phyloP scores from a whole-genome alignment of 2,888 invertebrate species.

The Nephrotoma guestfalica region DNA sequence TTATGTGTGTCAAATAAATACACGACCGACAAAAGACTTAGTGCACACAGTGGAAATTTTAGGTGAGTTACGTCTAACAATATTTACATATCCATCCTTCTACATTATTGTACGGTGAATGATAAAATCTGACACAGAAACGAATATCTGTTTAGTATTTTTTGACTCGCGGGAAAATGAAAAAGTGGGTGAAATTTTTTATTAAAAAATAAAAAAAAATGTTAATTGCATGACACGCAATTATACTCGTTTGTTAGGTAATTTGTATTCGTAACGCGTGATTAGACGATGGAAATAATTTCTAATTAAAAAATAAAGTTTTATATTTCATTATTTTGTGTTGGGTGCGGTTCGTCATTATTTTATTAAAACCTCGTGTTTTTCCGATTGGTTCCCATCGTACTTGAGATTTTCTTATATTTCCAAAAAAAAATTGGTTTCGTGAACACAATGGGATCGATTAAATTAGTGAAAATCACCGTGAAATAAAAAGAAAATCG shows the following conservation, averaged over 20 bases:
- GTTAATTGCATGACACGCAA: neutral
- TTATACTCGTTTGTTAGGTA: neutral
- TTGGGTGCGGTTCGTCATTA: neutral
- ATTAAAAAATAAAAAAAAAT: neutral
- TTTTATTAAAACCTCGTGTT: too few relatives aligned
- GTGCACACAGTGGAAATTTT: constrained; percentile 57
- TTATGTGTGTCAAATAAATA: constrained; percentile 60
- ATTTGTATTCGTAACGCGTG: neutral
- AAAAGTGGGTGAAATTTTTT: neutral
- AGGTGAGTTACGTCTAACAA: constrained; percentile 22
- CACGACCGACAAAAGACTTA: constrained; percentile 50
- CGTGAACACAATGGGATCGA: neutral
- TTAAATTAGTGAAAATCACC: neutral
- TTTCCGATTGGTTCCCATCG: too few relatives aligned
- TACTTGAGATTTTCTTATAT: neutral
- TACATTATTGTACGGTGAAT: neutral
- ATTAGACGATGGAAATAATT: neutral
- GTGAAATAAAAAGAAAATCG: neutral
- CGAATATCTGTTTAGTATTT: neutral
- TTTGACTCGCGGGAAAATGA: neutral
- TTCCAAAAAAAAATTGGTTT: neutral
- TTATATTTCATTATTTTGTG: neutral
- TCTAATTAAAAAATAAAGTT: neutral
- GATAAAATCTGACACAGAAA: neutral
- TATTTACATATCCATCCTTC: neutral